Evolutionary conservation across 35 echinoderm and acorn worm genomes (phyloP), one percentile per base, ranked within the genome.

Genomic region (Patiria miniata): DNA sequence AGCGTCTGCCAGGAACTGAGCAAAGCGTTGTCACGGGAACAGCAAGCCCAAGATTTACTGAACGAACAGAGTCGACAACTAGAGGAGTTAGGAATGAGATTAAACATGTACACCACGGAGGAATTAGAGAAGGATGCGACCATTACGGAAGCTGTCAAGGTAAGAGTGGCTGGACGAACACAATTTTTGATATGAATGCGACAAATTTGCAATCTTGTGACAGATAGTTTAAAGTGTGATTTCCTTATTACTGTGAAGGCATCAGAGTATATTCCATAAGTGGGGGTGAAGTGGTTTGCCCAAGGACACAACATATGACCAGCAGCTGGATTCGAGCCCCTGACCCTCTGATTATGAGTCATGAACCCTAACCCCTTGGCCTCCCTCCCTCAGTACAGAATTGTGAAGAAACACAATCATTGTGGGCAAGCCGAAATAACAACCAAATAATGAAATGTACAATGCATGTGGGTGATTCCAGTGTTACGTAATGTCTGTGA

Each of bases 131-230:
- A 85, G 29, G 84, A 98, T 53, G 37, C 86, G 22, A 92, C 93
- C 8, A 98, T 98, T 23, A 83, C 89, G 21, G 92, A 98, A 39
- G 96, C 96, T 60, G 90, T 92, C 50, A 91, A 98, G 96, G 96
- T 94, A 83, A 51, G 37, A 28, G 17, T 3, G 42, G 42, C 4
- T n/a, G n/a, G n/a, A n/a, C n/a, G n/a, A n/a, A n/a, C n/a, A n/a
- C n/a, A n/a, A n/a, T n/a, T n/a, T n/a, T n/a, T n/a, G n/a, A n/a
- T n/a, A n/a, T n/a, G n/a, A n/a, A n/a, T n/a, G n/a, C n/a, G n/a
- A n/a, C 54, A 58, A 58, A 58, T 58, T 58, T 58, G 12, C 12
- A 58, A 58, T 14, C 15, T 15, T 78, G 10, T 78, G 16, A 55
- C n/a, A 83, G 23, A 55, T 55, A 54, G 26, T 83, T 16, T 83